Conservation (phyloP, 1,140 invertebrate species). For the Pygmarrhopalites habei region DNA sequence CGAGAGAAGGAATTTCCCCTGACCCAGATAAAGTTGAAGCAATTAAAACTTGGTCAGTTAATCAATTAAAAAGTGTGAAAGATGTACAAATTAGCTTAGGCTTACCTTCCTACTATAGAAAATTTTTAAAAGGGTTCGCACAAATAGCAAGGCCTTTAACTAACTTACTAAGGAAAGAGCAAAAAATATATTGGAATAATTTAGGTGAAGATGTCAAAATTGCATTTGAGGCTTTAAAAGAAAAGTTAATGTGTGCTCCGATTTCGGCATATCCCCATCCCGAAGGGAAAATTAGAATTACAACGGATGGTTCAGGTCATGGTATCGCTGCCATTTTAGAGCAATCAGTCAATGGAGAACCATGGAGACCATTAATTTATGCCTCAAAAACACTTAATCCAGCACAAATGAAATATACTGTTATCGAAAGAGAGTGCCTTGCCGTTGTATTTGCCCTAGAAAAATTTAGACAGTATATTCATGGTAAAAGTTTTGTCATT, state of each 20-base stretch:
- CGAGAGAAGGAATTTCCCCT: slow-evolving; percentile 41
- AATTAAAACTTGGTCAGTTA: slow-evolving; percentile 39
- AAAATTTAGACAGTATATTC: slow-evolving; percentile 42
- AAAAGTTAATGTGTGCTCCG: not conserved
- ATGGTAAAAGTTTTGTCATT: slow-evolving; percentile 9
- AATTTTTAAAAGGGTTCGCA: slow-evolving; percentile 34
- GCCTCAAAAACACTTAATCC: slow-evolving; percentile 35
- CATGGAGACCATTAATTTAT: slow-evolving; percentile 37
- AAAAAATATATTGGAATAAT: not conserved
- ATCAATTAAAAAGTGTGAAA: not conserved
- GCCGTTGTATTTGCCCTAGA: slow-evolving; percentile 46
- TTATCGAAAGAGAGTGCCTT: slow-evolving; percentile 47
- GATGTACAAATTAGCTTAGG: not conserved
- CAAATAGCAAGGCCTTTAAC: not conserved
- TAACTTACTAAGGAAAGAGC: not conserved
- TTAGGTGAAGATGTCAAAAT: not conserved
- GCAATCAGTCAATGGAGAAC: slow-evolving; percentile 41
- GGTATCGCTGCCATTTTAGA: not conserved
- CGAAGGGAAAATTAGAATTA: not conserved
- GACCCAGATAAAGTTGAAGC: slow-evolving; percentile 42
- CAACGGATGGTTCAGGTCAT: not conserved
- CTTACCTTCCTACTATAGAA: slow-evolving; percentile 36
- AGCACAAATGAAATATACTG: slow-evolving; percentile 46
- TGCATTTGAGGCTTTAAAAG: slow-evolving; percentile 3
- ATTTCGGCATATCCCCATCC: not conserved